Evolutionary conservation across 2,113 vertebrate genomes (phyloP).

Genomic region (Caracal caracal): DNA sequence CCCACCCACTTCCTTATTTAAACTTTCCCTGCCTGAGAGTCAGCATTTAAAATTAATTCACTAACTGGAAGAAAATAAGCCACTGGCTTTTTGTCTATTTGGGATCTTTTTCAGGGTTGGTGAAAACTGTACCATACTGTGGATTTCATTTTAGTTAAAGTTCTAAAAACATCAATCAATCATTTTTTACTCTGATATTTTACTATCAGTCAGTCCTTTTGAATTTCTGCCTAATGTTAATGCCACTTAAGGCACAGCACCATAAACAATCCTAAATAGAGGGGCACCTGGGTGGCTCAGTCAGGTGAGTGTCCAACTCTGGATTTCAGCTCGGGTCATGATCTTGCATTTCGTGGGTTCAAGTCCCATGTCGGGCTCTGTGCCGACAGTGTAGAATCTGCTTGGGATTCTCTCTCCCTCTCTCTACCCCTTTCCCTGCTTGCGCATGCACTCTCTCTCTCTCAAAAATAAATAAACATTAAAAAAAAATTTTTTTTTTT

Average conservation of each 20-base stretch:
- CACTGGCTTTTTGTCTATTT: not conserved
- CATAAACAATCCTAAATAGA: not conserved
- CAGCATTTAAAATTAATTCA: conserved; percentile 35
- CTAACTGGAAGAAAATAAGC: not conserved
- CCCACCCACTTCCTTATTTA: conserved; percentile 66
- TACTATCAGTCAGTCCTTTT: not conserved
- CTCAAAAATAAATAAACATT: no score
- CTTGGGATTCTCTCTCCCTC: no score
- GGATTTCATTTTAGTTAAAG: not conserved
- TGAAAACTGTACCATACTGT: not conserved
- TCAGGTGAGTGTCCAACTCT: no score
- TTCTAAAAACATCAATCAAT: not conserved
- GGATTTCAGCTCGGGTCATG: no score
- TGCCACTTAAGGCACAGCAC: not conserved
- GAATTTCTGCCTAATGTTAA: not conserved
- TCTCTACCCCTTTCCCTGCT: no score
- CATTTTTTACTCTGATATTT: not conserved
- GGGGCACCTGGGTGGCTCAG: no score
- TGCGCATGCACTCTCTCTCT: no score
- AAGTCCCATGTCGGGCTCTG: no score
- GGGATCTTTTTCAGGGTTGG: not conserved
- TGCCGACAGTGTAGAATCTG: no score
- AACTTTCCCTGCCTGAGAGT: conserved; percentile 63
- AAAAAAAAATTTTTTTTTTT: no score
- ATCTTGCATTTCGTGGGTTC: no score